Percentiles rank a stretch among this genome's conserved stretches.
These are phyloP conservation scores for Strix aluco DNA, from an alignment of 2,113 vertebrate genomes.

Conservation along the genomic window DNA sequence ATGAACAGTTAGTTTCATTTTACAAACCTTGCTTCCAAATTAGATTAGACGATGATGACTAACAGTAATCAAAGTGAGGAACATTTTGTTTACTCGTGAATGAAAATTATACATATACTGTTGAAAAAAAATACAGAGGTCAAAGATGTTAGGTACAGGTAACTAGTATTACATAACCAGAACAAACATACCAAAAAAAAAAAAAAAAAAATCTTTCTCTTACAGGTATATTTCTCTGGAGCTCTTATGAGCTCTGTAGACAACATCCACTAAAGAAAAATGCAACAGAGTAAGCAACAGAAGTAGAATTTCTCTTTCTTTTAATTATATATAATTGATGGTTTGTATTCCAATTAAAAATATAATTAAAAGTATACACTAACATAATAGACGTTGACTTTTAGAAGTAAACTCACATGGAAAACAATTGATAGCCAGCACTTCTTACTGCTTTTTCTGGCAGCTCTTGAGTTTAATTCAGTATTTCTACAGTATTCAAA, in stretches of 20 bases:
- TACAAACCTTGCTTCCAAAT: neutral
- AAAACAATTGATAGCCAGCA: neutral
- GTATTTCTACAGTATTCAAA: neutral
- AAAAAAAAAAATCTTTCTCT: neutral
- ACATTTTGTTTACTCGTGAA: neutral
- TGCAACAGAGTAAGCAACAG: rapidly evolving
- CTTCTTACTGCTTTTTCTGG: neutral
- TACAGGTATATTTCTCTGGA: neutral
- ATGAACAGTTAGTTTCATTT: conserved; percentile 1
- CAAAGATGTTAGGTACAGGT: neutral
- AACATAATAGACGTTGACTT: neutral
- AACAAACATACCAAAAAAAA: neutral
- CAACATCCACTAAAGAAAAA: neutral
- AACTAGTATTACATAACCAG: neutral
- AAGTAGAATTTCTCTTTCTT: neutral
- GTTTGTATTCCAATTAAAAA: neutral
- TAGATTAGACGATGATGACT: neutral
- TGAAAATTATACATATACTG: neutral
- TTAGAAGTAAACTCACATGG: neutral
- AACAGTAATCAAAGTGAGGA: neutral
- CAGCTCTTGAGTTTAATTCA: neutral
- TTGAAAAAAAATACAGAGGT: neutral
- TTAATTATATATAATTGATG: neutral
- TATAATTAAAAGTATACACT: neutral
- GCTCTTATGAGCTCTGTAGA: neutral